Conservation (phyloP, 2,113 vertebrate species). For the Dipodomys ordii region DNA sequence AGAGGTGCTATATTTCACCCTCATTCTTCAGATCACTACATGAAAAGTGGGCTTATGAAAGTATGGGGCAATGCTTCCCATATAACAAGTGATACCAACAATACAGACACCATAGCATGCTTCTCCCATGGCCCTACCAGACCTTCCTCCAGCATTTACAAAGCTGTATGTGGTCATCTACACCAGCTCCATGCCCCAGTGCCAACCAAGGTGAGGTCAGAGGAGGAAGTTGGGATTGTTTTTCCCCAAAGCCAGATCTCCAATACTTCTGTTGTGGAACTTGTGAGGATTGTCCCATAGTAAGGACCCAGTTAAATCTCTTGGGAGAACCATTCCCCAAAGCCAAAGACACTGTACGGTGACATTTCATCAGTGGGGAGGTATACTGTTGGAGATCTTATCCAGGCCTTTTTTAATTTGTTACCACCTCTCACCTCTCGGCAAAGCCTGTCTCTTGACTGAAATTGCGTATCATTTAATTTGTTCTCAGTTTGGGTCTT, state of each 20-base stretch:
- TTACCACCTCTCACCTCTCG: background rate
- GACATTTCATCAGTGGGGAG: background rate
- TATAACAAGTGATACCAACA: too few relatives aligned
- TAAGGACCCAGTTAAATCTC: background rate
- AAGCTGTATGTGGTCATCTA: background rate
- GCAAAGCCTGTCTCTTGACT: background rate
- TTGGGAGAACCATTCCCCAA: background rate
- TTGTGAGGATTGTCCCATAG: background rate
- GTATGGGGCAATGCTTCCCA: accelerated
- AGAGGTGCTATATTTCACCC: background rate
- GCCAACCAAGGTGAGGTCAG: background rate
- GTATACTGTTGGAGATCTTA: accelerated
- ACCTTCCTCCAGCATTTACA: background rate
- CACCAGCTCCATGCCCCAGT: background rate
- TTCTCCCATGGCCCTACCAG: background rate
- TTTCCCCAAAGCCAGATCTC: background rate
- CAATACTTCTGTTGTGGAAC: background rate
- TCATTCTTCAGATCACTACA: background rate
- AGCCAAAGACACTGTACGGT: too few relatives aligned
- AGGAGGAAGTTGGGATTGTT: background rate
- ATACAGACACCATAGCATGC: background rate
- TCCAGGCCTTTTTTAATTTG: background rate
- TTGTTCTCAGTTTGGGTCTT: background rate
- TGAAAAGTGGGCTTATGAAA: background rate
- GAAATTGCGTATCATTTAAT: background rate